phyloP scores from a whole-genome alignment of 1,140 invertebrate species.

The Leptopilina clavipes region DNA sequence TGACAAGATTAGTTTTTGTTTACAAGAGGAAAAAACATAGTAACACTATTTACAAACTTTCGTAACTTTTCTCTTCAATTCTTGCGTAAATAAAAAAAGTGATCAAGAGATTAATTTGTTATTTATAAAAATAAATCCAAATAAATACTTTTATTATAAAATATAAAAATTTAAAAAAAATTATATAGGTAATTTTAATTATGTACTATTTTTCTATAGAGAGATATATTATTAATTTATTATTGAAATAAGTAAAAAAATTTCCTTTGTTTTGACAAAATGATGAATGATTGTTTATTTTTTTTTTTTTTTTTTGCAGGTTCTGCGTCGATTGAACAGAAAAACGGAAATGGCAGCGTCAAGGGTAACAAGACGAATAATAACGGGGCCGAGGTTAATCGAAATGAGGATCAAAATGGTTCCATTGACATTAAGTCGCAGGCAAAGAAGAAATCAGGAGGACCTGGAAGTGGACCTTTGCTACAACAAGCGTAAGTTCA shows the following conservation, averaged over 20 bases:
- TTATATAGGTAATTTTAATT: too few species aligned
- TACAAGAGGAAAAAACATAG: not conserved
- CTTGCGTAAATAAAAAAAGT: not conserved
- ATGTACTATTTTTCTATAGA: too few species aligned
- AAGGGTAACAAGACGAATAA: constrained; percentile 72
- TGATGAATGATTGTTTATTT: not conserved
- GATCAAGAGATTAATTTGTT: too few species aligned
- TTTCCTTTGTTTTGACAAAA: too few species aligned
- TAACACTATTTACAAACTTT: not conserved
- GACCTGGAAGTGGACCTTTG: constrained; percentile 71
- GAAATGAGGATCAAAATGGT: constrained; percentile 70
- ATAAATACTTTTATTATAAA: too few species aligned
- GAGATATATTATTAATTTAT: too few species aligned
- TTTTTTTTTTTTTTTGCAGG: constrained; percentile 58
- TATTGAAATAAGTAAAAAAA: too few species aligned
- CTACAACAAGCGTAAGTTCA: constrained; percentile 74
- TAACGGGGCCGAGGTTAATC: constrained; percentile 68
- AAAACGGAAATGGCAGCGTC: constrained; percentile 68
- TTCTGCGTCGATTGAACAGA: constrained; percentile 69
- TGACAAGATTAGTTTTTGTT: constrained; percentile 10
- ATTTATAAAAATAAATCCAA: not conserved
- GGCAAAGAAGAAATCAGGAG: constrained; percentile 66
- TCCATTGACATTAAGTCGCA: constrained; percentile 64
- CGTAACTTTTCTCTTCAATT: not conserved
- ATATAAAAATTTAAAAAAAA: too few species aligned